Evolutionary conservation across 2,113 vertebrate species (phyloP).

Genomic region (Gadus chalcogrammus): DNA sequence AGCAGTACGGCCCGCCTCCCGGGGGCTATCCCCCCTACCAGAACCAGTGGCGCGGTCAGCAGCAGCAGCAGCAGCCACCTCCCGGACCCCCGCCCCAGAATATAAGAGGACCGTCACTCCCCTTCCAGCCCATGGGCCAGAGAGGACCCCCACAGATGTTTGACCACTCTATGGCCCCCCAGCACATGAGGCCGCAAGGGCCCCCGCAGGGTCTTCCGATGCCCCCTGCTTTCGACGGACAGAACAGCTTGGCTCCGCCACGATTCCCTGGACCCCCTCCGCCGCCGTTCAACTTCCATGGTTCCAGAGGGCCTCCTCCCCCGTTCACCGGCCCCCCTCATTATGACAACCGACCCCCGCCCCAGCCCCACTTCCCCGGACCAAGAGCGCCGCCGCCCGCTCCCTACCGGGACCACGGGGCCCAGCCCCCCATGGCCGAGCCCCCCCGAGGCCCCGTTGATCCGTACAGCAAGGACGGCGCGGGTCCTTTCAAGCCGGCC

Average conservation of each 20-base stretch:
- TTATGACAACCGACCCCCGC: slow-evolving; percentile 79
- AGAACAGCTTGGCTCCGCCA: slow-evolving; percentile 70
- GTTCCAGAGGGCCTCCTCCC: slow-evolving; percentile 77
- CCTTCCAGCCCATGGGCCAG: slow-evolving; percentile 63
- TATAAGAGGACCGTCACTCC: slow-evolving; percentile 66
- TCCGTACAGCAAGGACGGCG: slow-evolving; percentile 57
- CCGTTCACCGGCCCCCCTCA: slow-evolving; percentile 65
- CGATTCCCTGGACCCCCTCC: slow-evolving; percentile 81
- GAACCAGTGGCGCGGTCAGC: slow-evolving; percentile 67
- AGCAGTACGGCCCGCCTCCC: slow-evolving; percentile 56
- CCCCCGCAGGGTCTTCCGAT: slow-evolving; percentile 69
- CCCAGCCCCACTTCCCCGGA: slow-evolving; percentile 75
- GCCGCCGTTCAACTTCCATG: slow-evolving; percentile 81
- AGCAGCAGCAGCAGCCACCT: slow-evolving; percentile 52
- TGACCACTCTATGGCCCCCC: slow-evolving; percentile 73
- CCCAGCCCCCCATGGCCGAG: slow-evolving; percentile 51
- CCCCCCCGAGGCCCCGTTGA: slow-evolving; percentile 53
- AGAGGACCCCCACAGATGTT: slow-evolving; percentile 71
- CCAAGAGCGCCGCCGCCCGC: slow-evolving; percentile 76
- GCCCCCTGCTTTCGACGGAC: slow-evolving; percentile 71
- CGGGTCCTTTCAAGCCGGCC: slow-evolving; percentile 51
- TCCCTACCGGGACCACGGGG: slow-evolving; percentile 72
- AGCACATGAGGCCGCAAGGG: slow-evolving; percentile 75
- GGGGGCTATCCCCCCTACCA: slow-evolving; percentile 67
- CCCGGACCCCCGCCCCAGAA: slow-evolving; percentile 66